Base-by-base conservation (phyloP, 2,888 invertebrate genomes). In the Anagyrus pseudococci region DNA sequence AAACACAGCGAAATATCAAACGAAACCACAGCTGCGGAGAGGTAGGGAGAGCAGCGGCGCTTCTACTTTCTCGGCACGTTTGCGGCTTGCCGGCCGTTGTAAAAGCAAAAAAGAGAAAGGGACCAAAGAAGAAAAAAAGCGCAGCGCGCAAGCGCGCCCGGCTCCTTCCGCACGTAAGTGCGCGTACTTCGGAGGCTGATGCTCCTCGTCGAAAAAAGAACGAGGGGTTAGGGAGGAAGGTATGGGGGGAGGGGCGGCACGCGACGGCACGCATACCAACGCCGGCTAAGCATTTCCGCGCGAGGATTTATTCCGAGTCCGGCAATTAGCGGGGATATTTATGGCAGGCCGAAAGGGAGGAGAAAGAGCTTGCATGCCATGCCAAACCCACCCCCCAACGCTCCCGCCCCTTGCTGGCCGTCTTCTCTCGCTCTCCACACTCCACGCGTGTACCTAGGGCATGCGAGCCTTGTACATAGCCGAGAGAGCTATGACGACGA, bases 251-350 rank as follows among this genome's bases (percentile, higher is more conserved):
- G 29, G 4, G 29, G 6, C 10, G 6, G 4, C 29, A 29, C 29
- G 29, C 29, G 29, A 29, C 29, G 29, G 29, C 29, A 29, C 29
- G 29, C 29, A 29, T 29, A 29, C 64, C 53, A 64, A 57, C 44
- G 19, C 40, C 41, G 47, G 59, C 50, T 63, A 66, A 73, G 72
- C 73, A 74, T 73, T 73, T 72, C 70, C 73, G 70, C 70, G 67
- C 67, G 62, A 67, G 70, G 71, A 77, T 77, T 77, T 77, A 77
- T 77, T 75, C 70, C 73, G 68, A 64, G 72, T 68, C 69, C 69
- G 68, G 72, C 75, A 75, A 77, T 77, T 77, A 77, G 72, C 70
- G 66, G 72, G 75, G 74, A 77, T 77, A 77, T 77, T 77, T 75
- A 76, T 71, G 66, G 67, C 70, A 50, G 48, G 67, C n/a, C n/a